Base-by-base conservation (phyloP, 2,888 invertebrate species). In the Periphyllus acericola region DNA sequence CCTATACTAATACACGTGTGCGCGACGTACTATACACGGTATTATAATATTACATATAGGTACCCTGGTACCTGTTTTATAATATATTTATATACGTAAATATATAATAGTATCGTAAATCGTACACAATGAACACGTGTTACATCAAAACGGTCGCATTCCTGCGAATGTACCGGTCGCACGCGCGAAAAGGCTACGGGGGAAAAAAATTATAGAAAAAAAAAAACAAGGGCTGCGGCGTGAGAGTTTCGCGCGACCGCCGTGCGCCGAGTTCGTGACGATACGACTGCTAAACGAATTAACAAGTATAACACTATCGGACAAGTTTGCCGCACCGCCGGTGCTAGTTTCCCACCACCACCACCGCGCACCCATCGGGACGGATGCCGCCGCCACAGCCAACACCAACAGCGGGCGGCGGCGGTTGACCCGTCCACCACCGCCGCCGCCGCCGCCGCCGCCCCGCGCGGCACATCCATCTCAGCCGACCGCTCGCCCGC, bases 281-380 rank as follows among this genome's bases (percentile, higher is more conserved):
- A 81, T 75, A 74, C 87, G 87, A 87, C 87, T 87, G 81, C 80
- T 87, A 87, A 87, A 87, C 87, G 87, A 87, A 87, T 87, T 87
- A 87, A 81, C 87, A 86, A 86, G 86, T 86, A 86, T 86, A 81
- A 87, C 87, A 81, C 86, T 86, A 86, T 86, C 72, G 86, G 86
- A 86, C 87, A 75, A 87, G 87, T 87, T 87, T 87, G 80, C 86
- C 87, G 87, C 81, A 87, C 86, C 80, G 86, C 72, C 71, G 72
- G 72, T 72, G 82, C 71, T 68, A 46, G 52, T 83, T 72, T 52
- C 74, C 55, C 68, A 81, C 52, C 71, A 6, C 32, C 66, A 60
- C 60, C 66, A 14, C 14, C 68, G n/a, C 81, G 14, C 80, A n/a
- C 66, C 9, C 80, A 0, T 25, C 80, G 25, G n/a, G 40, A n/a